Evolutionary conservation across 1,140 invertebrate species (phyloP).

Genomic region (Plectrocnemia conspersa): DNA sequence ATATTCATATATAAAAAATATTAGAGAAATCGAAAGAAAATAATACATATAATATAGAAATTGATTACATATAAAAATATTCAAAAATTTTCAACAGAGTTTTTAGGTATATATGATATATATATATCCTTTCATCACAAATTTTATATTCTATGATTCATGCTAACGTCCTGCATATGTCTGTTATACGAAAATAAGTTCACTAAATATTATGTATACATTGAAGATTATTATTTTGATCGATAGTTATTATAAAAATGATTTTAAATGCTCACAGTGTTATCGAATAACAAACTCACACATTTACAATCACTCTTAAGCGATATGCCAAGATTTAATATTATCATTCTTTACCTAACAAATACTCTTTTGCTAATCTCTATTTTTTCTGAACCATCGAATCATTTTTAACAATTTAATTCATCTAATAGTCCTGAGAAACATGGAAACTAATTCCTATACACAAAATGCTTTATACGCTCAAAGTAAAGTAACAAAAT

Average conservation of each 20-base stretch:
- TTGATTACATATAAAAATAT: not conserved
- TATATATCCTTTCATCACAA: no score
- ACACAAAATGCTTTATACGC: no score
- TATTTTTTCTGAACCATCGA: slow-evolving; percentile 1
- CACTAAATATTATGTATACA: no score
- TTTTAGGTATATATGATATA: not conserved
- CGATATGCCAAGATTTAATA: not conserved
- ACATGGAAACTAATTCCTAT: not conserved
- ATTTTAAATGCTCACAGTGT: no score
- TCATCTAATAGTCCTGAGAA: slow-evolving; percentile 3
- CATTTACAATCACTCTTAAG: not conserved
- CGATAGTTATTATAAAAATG: no score
- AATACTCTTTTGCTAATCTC: not conserved
- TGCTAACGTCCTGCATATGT: no score
- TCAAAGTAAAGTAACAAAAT: no score
- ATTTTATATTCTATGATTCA: no score
- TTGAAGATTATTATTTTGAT: no score
- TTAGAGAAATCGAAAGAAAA: not conserved
- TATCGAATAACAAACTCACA: no score
- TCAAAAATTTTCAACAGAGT: not conserved
- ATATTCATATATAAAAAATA: not conserved
- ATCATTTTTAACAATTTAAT: not conserved
- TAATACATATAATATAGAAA: not conserved
- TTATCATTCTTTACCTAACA: slow-evolving; percentile 1
- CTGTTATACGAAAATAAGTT: no score